Base-by-base conservation (phyloP, 53 echinoderm and acorn worm species). In the Crossaster papposus region DNA sequence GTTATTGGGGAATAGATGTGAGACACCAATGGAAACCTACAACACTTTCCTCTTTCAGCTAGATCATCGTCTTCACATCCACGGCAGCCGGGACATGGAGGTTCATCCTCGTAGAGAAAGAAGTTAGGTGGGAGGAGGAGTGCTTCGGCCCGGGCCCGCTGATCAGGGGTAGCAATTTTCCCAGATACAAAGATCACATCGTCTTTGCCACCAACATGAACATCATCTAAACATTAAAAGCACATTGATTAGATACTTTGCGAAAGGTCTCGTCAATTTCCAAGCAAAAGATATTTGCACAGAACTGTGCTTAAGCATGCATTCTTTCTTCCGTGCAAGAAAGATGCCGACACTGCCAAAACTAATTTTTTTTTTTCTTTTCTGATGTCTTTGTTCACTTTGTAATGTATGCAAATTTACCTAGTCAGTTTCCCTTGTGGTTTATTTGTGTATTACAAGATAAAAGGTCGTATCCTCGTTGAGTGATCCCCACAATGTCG, bases 1-100 rank as follows among this genome's bases (percentile, higher is more conserved):
- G 65, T n/a, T 12, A 13, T n/a, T 64, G 5, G 65, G 65, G 22
- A 22, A n/a, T 14, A 64, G 65, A 64, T 64, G 65, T 64, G 29
- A 28, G 71, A 71, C 71, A 30, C 12, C 17, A 4, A 17, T 14
- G 17, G 2, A 35, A 74, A 74, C 75, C 31, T 74, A 74, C 75
- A 9, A 34, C 65, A 10, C 30, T 29, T 52, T 81, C 51, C 82
- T 29, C 77, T 75, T 6, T 51, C 38, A 72, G 77, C 86, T n/a
- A 89, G 54, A 53, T 91, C 91, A 34, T 95, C 97, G 4, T 91
- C 93, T 0, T 90, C 77, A 52, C 98, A 98, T 35, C 98, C 98
- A 30, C 64, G 83, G 51, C 98, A 98, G 15, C 98, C 98, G 34
- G 92, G 90, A 82, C 98, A 98, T 2, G 98, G 98, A 14, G 92